phyloP scores from a whole-genome alignment of 2,888 invertebrate species.

The Drosophila pseudotakahashii region DNA sequence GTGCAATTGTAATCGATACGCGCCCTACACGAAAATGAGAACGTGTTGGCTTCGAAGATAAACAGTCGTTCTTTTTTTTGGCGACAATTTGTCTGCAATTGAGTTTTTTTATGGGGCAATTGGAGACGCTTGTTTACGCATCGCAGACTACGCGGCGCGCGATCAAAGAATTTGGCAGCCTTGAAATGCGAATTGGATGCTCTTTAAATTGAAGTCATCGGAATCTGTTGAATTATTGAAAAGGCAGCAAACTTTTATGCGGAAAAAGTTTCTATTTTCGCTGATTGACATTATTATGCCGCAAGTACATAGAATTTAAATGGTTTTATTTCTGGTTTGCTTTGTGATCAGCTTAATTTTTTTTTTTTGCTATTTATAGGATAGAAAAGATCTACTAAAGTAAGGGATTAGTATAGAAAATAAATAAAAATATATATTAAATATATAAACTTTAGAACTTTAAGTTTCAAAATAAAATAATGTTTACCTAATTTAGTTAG shows the following conservation, averaged over 20 bases:
- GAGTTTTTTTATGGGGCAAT: conserved; percentile 32
- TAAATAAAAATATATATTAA: no score
- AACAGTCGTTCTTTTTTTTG: conserved; percentile 31
- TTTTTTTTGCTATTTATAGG: no score
- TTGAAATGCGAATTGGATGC: conserved; percentile 25
- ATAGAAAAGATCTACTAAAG: no score
- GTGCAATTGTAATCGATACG: conserved; percentile 64
- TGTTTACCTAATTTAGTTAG: no score
- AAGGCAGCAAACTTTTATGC: neutral
- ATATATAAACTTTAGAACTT: no score
- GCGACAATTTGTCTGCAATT: conserved; percentile 70
- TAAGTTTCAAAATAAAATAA: no score
- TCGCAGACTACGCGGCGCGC: conserved; percentile 14
- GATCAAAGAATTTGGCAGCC: conserved; percentile 36
- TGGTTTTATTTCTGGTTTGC: no score
- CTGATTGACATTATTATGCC: neutral
- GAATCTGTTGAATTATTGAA: conserved; percentile 7
- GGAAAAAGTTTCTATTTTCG: neutral
- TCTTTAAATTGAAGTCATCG: conserved; percentile 3
- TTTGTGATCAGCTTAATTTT: no score
- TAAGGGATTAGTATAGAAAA: no score
- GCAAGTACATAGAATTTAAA: no score
- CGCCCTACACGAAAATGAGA: conserved; percentile 15
- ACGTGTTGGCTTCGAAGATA: conserved; percentile 5
- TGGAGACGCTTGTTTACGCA: conserved; percentile 45